A percentile compares a stretch with the other conserved stretches of the same genome.
These are phyloP conservation scores for Blastomussa wellsi DNA, from an alignment of 92 coral and sea anemone genomes.

Conservation along the genomic window DNA sequence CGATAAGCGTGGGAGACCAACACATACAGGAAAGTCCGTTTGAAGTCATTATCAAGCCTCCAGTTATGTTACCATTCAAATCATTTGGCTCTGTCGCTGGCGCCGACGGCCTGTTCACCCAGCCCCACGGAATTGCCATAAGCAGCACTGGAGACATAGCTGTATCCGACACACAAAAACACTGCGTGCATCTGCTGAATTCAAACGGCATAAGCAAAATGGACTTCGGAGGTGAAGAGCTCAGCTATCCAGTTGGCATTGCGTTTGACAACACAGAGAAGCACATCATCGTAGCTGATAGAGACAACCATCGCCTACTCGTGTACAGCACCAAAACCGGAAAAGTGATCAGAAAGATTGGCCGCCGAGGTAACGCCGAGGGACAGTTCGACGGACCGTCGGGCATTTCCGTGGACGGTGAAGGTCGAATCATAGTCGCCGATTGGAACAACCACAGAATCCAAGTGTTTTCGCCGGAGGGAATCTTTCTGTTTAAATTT, in stretches of 20 bases:
- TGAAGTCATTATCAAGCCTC: constrained; percentile 67
- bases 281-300: constrained; percentile 75
- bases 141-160: constrained; percentile 73
- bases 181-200: constrained; percentile 75
- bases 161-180: constrained; percentile 82
- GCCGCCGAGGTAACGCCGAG: constrained; percentile 65
- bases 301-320: constrained; percentile 81
- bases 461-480: constrained; percentile 77
- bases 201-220: constrained; percentile 68
- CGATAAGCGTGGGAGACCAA: constrained; percentile 60
- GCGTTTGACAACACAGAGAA: constrained; percentile 83
- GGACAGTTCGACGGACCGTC: constrained; percentile 85
- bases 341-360: constrained; percentile 74
- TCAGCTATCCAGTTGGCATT: constrained; percentile 80
- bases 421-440: constrained; percentile 74
- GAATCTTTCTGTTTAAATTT: constrained; percentile 72
- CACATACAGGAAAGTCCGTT: constrained; percentile 80
- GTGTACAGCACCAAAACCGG: constrained; percentile 78
- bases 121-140: constrained; percentile 84
- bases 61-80: constrained; percentile 75
- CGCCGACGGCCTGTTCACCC: constrained; percentile 74
- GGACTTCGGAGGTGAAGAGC: constrained; percentile 74
- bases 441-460: constrained; percentile 91
- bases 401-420: constrained; percentile 68
- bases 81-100: constrained; percentile 76